Evolutionary conservation across 2,888 invertebrate species (phyloP).

Genomic region (Scaptomyza cyrtandrae): DNA sequence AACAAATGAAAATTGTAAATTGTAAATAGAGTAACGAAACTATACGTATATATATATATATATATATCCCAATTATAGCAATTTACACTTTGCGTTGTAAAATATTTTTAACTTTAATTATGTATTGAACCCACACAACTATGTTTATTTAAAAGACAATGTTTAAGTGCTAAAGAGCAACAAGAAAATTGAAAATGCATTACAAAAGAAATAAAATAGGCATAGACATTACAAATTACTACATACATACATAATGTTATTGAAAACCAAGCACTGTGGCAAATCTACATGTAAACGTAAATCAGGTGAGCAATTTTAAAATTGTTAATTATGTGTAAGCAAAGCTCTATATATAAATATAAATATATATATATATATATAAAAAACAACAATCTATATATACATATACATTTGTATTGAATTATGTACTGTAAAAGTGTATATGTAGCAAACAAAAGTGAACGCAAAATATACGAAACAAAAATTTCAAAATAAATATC

Average conservation of each 20-base stretch:
- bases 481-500: conserved; percentile 66
- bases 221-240: conserved; percentile 33
- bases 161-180: conserved; percentile 52
- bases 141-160: conserved; percentile 70
- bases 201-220: conserved; percentile 17
- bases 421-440: conserved; percentile 44
- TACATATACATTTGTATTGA: conserved; percentile 41
- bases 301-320: conserved; percentile 78
- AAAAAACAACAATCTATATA: conserved; percentile 23
- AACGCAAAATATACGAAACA: conserved; percentile 46
- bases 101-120: conserved; percentile 45
- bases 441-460: conserved; percentile 54
- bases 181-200: conserved; percentile 25
- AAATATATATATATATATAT: conserved; percentile 33
- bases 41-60: conserved; percentile 21
- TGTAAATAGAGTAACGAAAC: conserved; percentile 57
- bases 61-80: conserved; percentile 37
- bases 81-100: conserved; percentile 49
- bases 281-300: conserved; percentile 70
- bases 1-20: conserved; percentile 43
- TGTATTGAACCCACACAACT: conserved; percentile 29
- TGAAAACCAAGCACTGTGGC: conserved; percentile 65
- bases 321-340: conserved; percentile 78
- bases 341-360: conserved; percentile 55
- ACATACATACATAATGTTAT: conserved; percentile 40